A percentile compares a stretch with the other conserved stretches of the same genome.
phyloP scores from a whole-genome alignment of 2,797 vertebrate genomes.

The Monodelphis domestica region DNA sequence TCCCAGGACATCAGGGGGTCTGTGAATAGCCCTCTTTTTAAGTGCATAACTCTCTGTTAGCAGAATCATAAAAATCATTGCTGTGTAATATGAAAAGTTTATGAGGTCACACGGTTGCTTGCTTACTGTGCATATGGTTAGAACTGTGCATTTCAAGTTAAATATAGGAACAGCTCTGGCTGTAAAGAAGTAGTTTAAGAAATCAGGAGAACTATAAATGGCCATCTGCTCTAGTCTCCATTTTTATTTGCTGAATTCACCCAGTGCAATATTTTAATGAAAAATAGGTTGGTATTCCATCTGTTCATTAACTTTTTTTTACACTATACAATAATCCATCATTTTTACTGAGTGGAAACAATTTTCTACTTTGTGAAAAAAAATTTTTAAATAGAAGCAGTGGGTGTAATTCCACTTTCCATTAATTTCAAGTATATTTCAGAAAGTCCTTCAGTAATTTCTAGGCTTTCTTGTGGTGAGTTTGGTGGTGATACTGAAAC shows the following conservation, averaged over 20 bases:
- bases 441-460: not conserved
- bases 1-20: conserved; percentile 54
- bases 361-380: conserved; percentile 71
- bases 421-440: conserved; percentile 60
- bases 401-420: conserved; percentile 55
- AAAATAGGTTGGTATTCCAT: conserved; percentile 81
- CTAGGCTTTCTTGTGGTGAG: not conserved
- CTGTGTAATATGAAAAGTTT: conserved; percentile 77
- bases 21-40: conserved; percentile 71
- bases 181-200: conserved; percentile 83
- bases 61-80: conserved; percentile 80
- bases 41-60: conserved; percentile 66
- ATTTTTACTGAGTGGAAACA: conserved; percentile 78
- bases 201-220: conserved; percentile 83
- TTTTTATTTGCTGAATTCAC: conserved; percentile 85
- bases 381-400: conserved; percentile 51
- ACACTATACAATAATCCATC: conserved; percentile 48
- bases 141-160: conserved; percentile 82
- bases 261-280: conserved; percentile 84
- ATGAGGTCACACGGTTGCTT: conserved; percentile 80
- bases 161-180: conserved; percentile 79
- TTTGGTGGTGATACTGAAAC: not conserved
- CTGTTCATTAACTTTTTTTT: conserved; percentile 79
- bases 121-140: conserved; percentile 82
- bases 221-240: conserved; percentile 83